Conservation (phyloP, 1,140 invertebrate genomes). For the Hypsibius dujardini region DNA sequence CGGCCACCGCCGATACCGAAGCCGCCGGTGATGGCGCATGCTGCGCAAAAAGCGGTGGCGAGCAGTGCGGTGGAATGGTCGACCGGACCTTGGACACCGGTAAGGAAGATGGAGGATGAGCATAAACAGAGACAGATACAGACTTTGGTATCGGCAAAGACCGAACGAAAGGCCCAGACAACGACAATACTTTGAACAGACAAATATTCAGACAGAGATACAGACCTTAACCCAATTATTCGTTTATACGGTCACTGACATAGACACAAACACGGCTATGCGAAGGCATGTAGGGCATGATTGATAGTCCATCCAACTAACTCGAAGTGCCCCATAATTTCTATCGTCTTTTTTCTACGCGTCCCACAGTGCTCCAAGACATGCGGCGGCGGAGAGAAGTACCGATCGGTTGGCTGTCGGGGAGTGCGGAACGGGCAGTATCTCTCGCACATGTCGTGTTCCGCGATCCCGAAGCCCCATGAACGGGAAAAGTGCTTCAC, state of each 20-base stretch:
- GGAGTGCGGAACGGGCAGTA: slow-evolving; percentile 26
- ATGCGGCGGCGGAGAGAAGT: slow-evolving; percentile 31
- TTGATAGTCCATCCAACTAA: too few relatives aligned
- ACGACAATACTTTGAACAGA: too few relatives aligned
- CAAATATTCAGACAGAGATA: too few relatives aligned
- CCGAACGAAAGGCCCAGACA: too few relatives aligned
- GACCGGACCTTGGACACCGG: slow-evolving; percentile 42
- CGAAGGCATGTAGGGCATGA: too few relatives aligned
- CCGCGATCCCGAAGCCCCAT: slow-evolving; percentile 26
- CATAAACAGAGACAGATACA: too few relatives aligned
- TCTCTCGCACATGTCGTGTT: slow-evolving; percentile 28
- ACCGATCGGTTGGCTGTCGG: slow-evolving; percentile 33
- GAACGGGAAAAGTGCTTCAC: slow-evolving; percentile 28
- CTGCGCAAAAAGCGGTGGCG: neutral
- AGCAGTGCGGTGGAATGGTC: slow-evolving; percentile 27
- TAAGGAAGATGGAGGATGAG: slow-evolving; percentile 23
- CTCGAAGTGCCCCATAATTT: too few relatives aligned
- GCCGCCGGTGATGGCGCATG: neutral
- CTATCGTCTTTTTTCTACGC: too few relatives aligned
- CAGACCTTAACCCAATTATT: too few relatives aligned
- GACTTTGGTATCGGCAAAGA: too few relatives aligned
- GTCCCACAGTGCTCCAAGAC: slow-evolving; percentile 33
- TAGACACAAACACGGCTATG: too few relatives aligned
- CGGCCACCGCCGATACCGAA: neutral
- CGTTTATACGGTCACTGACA: too few relatives aligned